Conservation (phyloP, 35 echinoderm and acorn worm species). For the Ophioderma brevispina region DNA sequence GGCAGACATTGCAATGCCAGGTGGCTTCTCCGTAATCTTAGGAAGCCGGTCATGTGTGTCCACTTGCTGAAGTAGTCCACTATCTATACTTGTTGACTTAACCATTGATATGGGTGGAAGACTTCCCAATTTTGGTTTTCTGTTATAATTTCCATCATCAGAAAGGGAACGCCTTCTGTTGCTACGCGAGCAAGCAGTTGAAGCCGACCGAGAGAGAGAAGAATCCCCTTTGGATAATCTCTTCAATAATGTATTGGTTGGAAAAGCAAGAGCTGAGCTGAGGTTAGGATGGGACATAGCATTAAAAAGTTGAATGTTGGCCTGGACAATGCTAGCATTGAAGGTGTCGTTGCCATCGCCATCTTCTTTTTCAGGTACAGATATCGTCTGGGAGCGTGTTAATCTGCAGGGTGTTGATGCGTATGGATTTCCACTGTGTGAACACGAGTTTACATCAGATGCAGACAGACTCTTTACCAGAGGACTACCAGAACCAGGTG, state of each 20-base stretch:
- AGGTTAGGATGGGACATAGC: conserved; percentile 48
- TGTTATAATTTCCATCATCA: background rate
- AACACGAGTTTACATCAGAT: background rate
- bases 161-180: background rate
- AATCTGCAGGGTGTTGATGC: background rate
- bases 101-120: background rate
- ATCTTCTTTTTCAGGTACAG: background rate
- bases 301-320: conserved; percentile 84
- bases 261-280: background rate
- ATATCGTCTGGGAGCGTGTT: background rate
- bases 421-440: background rate
- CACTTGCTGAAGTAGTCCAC: no score
- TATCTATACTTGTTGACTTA: background rate
- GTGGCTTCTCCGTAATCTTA: no score
- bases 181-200: background rate
- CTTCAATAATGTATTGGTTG: background rate
- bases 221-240: background rate
- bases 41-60: background rate
- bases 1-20: no score
- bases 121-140: background rate
- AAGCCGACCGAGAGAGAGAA: background rate
- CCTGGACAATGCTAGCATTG: conserved; percentile 56
- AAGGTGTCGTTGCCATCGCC: background rate
- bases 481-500: background rate
- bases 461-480: conserved; percentile 18